Evolutionary conservation across 2,797 vertebrate species (phyloP), one percentile per base, ranked within the genome.

Genomic region (Carapus acus): DNA sequence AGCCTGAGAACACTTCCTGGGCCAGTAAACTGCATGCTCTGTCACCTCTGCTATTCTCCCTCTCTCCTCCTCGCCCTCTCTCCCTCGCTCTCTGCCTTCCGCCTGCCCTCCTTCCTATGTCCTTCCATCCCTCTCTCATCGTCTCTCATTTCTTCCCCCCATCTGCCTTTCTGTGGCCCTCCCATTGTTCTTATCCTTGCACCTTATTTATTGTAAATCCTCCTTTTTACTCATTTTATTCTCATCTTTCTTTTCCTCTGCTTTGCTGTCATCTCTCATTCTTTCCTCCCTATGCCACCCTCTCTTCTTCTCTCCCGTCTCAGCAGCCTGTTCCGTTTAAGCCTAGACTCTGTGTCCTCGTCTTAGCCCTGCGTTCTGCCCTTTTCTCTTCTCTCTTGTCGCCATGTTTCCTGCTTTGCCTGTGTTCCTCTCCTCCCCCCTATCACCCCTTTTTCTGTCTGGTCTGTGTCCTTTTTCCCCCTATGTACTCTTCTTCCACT

Each of bases 1-100:
- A 64, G 87, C 84, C 84, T 81, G 76, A 83, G 81, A 85, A 81
- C 79, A 82, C 82, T 81, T 84, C 80, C 84, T 82, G 79, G 65
- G 62, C 76, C 77, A 80, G 77, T 76, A 74, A 81, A 87, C 76
- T 69, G 66, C 59, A 64, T 48, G 71, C 80, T 82, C 81, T 82
- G 73, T 85, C 75, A 54, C 64, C 65, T 33, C 74, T 23, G 2
- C 59, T 31, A 51, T 65, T 67, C 74, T 60, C 53, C 51, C 42
- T 44, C 59, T 46, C 13, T 58, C 37, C 56, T 62, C 54, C 39
- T 43, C 62, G 3, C 22, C 52, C 55, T 57, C 43, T 36, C 47
- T 14, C 34, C 17, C 24, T 21, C 34, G 37, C 34, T 38, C 7
- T 42, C 42, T 49, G 20, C 39, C 34, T 54, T 15, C 54, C 18